Percentiles rank a stretch among this genome's conserved stretches.
phyloP scores from a whole-genome alignment of 2,888 invertebrate species.

The Plagodis dolabraria region DNA sequence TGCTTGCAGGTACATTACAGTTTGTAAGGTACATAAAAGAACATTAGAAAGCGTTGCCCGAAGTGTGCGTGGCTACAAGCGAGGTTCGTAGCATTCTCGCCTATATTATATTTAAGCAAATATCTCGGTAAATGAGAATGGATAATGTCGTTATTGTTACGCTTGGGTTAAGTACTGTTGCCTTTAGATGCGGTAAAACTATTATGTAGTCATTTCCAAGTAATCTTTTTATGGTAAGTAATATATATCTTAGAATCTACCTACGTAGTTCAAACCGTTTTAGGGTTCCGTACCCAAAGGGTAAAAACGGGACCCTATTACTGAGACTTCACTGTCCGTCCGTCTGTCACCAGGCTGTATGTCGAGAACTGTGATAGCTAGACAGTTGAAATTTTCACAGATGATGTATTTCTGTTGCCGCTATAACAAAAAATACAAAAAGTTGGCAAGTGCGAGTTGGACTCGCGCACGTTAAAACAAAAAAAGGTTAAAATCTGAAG shows the following conservation, averaged over 20 bases:
- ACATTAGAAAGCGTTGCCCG: conserved; percentile 1
- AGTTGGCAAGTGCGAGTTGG: no score
- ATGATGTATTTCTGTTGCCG: no score
- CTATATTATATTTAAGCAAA: conserved; percentile 21
- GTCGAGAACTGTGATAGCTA: no score
- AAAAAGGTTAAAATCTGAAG: no score
- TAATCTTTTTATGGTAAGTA: not conserved
- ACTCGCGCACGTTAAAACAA: no score
- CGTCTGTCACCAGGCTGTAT: no score
- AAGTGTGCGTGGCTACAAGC: conserved; percentile 22
- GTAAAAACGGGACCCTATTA: no score
- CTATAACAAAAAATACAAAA: no score
- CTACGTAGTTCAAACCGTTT: no score
- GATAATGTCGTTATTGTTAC: conserved; percentile 7
- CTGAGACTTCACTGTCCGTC: no score
- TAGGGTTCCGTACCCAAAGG: no score
- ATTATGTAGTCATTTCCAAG: not conserved
- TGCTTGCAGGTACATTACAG: conserved; percentile 4
- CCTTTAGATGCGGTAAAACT: not conserved
- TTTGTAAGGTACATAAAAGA: not conserved
- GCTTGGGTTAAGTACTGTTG: not conserved
- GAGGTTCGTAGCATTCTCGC: conserved; percentile 14
- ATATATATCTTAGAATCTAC: not conserved
- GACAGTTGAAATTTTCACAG: no score
- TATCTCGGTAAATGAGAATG: conserved; percentile 16